Conservation (phyloP, 2,797 vertebrate genomes). For the Eremophila alpestris region DNA sequence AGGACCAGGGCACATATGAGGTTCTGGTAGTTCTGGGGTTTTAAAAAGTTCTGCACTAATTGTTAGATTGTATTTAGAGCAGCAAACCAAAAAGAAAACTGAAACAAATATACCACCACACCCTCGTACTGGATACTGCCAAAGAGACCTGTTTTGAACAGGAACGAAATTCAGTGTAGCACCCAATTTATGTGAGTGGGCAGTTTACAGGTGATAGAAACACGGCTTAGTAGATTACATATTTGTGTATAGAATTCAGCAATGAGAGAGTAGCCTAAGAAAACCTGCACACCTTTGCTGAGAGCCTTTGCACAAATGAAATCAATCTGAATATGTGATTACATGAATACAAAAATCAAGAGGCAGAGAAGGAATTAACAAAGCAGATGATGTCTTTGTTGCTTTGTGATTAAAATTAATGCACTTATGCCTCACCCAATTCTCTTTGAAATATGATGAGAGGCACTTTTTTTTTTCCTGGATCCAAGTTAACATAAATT, state of each 20-base stretch:
- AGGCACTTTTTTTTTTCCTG: background rate
- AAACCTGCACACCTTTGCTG: background rate
- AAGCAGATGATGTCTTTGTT: background rate
- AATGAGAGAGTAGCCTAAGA: background rate
- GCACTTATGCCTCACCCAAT: background rate
- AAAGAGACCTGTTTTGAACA: background rate
- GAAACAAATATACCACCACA: fast-evolving
- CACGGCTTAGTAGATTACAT: background rate
- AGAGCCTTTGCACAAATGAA: background rate
- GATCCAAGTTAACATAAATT: background rate
- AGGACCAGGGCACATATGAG: background rate
- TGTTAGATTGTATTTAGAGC: background rate
- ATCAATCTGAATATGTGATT: background rate
- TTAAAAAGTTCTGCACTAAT: background rate
- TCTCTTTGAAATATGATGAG: background rate
- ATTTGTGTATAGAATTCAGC: background rate
- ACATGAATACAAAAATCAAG: background rate
- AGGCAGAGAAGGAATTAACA: background rate
- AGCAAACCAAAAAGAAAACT: background rate
- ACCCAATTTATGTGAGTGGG: background rate
- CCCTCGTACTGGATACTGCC: background rate
- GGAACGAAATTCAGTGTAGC: background rate
- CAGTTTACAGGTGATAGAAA: background rate
- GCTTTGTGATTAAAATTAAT: background rate
- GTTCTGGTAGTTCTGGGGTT: background rate